These are phyloP conservation scores for Caloenas nicobarica DNA, from an alignment of 2,113 vertebrate genomes.

Conservation along the genomic window DNA sequence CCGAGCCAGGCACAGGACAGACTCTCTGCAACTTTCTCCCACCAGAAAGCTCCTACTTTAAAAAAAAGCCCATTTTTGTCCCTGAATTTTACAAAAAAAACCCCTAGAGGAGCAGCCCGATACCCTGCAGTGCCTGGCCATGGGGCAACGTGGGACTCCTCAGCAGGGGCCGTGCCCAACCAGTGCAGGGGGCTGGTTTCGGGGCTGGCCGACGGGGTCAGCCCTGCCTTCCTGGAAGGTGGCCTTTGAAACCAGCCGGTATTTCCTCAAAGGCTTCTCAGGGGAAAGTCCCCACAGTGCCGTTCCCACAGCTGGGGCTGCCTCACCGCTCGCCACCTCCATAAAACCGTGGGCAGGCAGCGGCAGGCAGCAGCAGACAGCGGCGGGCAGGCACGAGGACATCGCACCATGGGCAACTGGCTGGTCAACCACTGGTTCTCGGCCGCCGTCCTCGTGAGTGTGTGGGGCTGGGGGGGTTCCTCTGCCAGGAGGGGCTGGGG, in stretches of 20 bases:
- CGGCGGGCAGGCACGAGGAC: not conserved
- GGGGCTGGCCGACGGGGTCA: fast-evolving
- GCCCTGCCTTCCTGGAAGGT: not conserved
- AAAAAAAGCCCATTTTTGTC: not conserved
- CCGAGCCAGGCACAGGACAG: fast-evolving
- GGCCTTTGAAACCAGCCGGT: not conserved
- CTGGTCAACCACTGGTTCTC: constrained; percentile 85
- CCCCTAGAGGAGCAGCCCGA: not conserved
- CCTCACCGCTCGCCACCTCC: not conserved
- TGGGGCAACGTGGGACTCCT: fast-evolving
- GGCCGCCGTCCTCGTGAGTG: constrained; percentile 81
- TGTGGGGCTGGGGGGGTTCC: not conserved
- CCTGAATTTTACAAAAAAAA: not conserved
- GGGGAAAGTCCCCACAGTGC: constrained; percentile 53
- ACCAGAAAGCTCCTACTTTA: not conserved
- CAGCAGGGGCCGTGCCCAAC: fast-evolving
- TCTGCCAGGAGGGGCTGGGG: fast-evolving
- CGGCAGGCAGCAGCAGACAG: not conserved
- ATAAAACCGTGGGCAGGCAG: not conserved
- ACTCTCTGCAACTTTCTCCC: fast-evolving
- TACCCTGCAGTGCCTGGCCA: fast-evolving
- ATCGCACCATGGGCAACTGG: constrained; percentile 81
- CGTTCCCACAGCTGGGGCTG: not conserved
- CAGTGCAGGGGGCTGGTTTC: fast-evolving
- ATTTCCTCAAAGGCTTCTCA: constrained; percentile 58